Percentiles rank a stretch among this genome's conserved stretches.
These are phyloP conservation scores for Heliconius himera DNA, from an alignment of 1,140 invertebrate species.

Conservation along the genomic window DNA sequence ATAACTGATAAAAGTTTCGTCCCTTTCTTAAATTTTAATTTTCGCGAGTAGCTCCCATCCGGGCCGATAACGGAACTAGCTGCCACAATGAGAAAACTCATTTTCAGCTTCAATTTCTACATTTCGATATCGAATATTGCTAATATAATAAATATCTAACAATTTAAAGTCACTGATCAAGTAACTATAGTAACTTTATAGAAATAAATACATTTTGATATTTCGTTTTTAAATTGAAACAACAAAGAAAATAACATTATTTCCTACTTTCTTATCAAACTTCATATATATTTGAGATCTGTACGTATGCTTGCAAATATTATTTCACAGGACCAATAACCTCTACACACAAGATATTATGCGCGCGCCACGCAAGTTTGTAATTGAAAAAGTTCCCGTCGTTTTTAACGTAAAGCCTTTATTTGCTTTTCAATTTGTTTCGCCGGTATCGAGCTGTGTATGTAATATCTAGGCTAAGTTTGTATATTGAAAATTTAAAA, in stretches of 20 bases:
- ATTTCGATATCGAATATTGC: not conserved
- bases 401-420: conserved; percentile 76
- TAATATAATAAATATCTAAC: not conserved
- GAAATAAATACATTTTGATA: not conserved
- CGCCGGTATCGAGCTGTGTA: conserved; percentile 55
- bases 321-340: conserved; percentile 34
- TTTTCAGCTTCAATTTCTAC: conserved; percentile 10
- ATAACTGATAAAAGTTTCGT: conserved; percentile 79
- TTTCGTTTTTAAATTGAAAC: not conserved
- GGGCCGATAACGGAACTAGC: conserved; percentile 45
- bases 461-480: conserved; percentile 58
- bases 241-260: not conserved
- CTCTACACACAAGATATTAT: conserved; percentile 47
- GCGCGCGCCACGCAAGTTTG: conserved; percentile 70
- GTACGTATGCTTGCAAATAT: conserved; percentile 17
- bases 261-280: conserved; percentile 6
- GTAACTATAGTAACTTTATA: too few relatives aligned
- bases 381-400: conserved; percentile 78
- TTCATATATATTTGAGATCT: not conserved
- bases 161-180: not conserved
- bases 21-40: conserved; percentile 78
- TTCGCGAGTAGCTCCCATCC: conserved; percentile 44
- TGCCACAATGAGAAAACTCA: conserved; percentile 34
- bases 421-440: conserved; percentile 77
- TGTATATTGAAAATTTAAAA: conserved; percentile 62